phyloP scores from a whole-genome alignment of 2,113 vertebrate genomes.

The Campylomormyrus tamandua region DNA sequence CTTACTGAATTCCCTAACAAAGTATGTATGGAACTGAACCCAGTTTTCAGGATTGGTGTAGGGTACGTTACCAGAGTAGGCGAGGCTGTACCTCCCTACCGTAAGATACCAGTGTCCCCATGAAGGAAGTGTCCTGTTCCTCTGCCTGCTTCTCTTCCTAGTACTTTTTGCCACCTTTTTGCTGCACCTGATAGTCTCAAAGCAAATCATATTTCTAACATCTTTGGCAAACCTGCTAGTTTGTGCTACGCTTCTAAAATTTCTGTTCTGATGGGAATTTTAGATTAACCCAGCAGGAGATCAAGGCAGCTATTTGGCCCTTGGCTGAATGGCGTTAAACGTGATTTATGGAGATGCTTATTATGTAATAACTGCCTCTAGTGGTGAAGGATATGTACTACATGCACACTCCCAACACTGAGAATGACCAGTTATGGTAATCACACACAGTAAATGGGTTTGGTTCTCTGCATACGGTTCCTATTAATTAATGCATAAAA shows the following conservation, averaged over 20 bases:
- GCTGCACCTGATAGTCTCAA: constrained; percentile 21
- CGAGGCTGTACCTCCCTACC: not conserved
- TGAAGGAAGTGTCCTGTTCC: not conserved
- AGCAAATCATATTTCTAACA: not conserved
- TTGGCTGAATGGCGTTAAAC: not conserved
- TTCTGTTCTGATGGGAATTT: not conserved
- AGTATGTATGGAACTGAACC: constrained; percentile 54
- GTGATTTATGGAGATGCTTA: not conserved
- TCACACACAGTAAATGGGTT: constrained; percentile 21
- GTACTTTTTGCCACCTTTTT: constrained; percentile 15
- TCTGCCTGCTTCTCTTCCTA: not conserved
- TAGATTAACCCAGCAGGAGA: not conserved
- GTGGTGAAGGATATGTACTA: not conserved
- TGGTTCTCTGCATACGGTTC: constrained; percentile 26
- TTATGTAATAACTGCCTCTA: constrained; percentile 6
- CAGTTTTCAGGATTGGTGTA: constrained; percentile 31
- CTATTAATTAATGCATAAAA: not conserved
- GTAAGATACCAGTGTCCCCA: not conserved
- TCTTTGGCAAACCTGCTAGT: not conserved
- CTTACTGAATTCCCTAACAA: constrained; percentile 37
- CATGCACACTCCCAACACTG: not conserved
- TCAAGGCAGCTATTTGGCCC: not conserved
- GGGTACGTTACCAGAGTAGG: not conserved
- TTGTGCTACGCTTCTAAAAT: not conserved
- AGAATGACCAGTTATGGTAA: not conserved